These are phyloP conservation scores for Pseudococcus jackbeardsleyi DNA, from an alignment of 2,888 invertebrate genomes.

Conservation along the genomic window DNA sequence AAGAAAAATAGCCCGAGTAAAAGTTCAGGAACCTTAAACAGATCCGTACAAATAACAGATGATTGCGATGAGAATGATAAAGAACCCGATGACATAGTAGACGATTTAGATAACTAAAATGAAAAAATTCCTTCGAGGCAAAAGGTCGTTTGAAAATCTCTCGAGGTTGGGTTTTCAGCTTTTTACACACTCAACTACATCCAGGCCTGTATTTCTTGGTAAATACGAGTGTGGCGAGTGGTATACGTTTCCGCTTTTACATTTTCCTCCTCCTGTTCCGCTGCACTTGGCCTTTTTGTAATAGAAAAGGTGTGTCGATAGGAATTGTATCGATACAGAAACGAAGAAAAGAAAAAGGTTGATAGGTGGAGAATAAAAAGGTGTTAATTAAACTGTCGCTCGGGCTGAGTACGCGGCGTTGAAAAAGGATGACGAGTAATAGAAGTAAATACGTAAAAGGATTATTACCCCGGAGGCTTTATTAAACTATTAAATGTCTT, in stretches of 20 bases:
- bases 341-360: not conserved
- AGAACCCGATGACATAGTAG: conserved; percentile 54
- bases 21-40: conserved; percentile 55
- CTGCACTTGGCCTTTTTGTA: not conserved
- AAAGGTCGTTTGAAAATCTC: conserved; percentile 54
- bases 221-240: not conserved
- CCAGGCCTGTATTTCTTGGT: not conserved
- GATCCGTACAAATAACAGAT: conserved; percentile 56
- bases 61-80: conserved; percentile 55
- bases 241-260: not conserved
- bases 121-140: conserved; percentile 41
- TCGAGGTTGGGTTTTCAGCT: conserved; percentile 13
- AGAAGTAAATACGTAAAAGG: conserved; percentile 35
- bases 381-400: conserved; percentile 38
- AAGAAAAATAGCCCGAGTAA: conserved; percentile 54
- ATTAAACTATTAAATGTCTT: conserved; percentile 38
- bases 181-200: not conserved
- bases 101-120: conserved; percentile 52
- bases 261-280: not conserved
- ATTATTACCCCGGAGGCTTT: conserved; percentile 11
- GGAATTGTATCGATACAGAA: not conserved
- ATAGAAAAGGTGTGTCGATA: conserved; percentile 19
- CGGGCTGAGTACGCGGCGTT: not conserved
- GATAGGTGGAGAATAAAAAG: conserved; percentile 14
- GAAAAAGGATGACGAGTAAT: conserved; percentile 29